Conservation (phyloP, 2,113 vertebrate genomes). For the Agapornis roseicollis region DNA sequence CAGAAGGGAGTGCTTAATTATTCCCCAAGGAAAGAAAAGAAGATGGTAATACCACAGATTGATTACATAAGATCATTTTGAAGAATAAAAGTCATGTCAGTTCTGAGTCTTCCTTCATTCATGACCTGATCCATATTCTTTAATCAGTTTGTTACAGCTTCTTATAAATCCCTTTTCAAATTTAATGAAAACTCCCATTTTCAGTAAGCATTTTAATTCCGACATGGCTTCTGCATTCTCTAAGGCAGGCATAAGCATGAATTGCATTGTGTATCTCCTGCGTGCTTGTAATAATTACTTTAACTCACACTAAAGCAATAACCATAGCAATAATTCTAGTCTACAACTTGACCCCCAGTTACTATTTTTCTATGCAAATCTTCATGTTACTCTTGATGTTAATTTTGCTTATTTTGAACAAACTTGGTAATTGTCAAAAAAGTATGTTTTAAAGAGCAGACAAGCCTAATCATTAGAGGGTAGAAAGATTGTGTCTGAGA, state of each 20-base stretch:
- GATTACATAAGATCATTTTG: not conserved
- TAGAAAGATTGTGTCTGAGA: no score
- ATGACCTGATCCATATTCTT: not conserved
- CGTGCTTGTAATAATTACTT: not conserved
- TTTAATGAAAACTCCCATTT: not conserved
- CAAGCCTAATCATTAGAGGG: not conserved
- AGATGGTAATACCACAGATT: not conserved
- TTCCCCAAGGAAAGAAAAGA: not conserved
- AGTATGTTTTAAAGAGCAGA: not conserved
- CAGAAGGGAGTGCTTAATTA: constrained; percentile 25
- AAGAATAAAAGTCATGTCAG: not conserved
- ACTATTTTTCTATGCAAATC: not conserved
- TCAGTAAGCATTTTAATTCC: constrained; percentile 14
- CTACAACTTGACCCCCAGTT: not conserved
- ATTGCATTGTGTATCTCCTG: not conserved
- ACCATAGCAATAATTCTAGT: not conserved
- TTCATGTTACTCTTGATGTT: not conserved
- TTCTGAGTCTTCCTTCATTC: not conserved
- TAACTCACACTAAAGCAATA: not conserved
- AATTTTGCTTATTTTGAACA: not conserved
- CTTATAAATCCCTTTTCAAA: constrained; percentile 36
- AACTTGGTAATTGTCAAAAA: not conserved
- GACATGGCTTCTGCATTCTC: not conserved
- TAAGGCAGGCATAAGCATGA: not conserved
- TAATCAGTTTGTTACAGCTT: not conserved